Percentiles rank a stretch among this genome's conserved stretches.
phyloP scores from a whole-genome alignment of 2,888 invertebrate genomes.

The Salpingus planirostris region DNA sequence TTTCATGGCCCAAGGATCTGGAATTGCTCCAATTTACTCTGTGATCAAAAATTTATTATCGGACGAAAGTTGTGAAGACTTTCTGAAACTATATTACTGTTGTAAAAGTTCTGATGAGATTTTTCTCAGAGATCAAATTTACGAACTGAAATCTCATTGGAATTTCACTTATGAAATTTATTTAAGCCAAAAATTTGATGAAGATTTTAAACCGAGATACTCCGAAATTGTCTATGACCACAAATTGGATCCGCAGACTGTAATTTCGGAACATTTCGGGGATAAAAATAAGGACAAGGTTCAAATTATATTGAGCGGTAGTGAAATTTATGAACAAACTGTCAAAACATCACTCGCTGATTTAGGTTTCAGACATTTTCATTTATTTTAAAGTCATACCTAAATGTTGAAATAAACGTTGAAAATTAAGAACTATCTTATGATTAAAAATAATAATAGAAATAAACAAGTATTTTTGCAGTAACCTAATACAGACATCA shows the following conservation, averaged over 20 bases:
- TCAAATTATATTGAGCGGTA: conserved; percentile 55
- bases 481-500: too few relatives aligned
- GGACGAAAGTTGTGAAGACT: conserved; percentile 59
- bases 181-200: too few relatives aligned
- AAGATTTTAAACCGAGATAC: conserved; percentile 40
- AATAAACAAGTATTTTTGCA: too few relatives aligned
- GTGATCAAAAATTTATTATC: conserved; percentile 53
- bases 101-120: conserved; percentile 50
- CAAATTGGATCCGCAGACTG: conserved; percentile 36
- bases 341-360: conserved; percentile 36
- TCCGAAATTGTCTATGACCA: conserved; percentile 44
- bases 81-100: conserved; percentile 54
- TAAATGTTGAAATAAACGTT: too few relatives aligned
- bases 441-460: conserved; percentile 6
- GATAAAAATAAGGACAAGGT: conserved; percentile 34
- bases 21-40: conserved; percentile 60
- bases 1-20: conserved; percentile 64
- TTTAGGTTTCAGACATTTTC: conserved; percentile 36
- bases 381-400: conserved; percentile 40
- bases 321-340: conserved; percentile 46
- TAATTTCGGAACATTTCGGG: conserved; percentile 35
- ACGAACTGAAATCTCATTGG: conserved; percentile 55
- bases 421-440: too few relatives aligned
- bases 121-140: conserved; percentile 53
- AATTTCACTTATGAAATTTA: conserved; percentile 63